phyloP scores from a whole-genome alignment of 2,888 invertebrate genomes.

The Nymphalis urticae region DNA sequence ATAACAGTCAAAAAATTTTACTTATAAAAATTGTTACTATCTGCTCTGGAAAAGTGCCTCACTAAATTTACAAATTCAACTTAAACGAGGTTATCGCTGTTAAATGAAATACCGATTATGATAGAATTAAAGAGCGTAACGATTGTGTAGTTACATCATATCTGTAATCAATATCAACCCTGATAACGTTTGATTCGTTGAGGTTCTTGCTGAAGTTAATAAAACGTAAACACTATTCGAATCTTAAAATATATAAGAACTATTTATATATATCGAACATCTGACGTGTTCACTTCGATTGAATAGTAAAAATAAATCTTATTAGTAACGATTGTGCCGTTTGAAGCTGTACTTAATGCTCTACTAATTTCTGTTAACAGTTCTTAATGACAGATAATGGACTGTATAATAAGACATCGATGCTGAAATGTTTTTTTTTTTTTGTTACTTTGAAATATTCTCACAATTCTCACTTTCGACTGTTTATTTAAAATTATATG shows the following conservation, averaged over 20 bases:
- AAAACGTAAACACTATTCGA: constrained; percentile 1
- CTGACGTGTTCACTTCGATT: constrained; percentile 14
- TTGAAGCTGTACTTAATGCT: constrained; percentile 18
- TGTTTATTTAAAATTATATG: neutral
- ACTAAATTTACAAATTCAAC: neutral
- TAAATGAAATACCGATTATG: constrained; percentile 2
- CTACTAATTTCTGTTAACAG: constrained; percentile 22
- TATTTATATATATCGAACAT: constrained; percentile 14
- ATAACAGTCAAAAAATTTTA: neutral
- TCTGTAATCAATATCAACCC: neutral
- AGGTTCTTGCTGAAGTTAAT: neutral
- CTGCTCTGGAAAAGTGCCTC: neutral
- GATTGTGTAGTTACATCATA: constrained; percentile 4
- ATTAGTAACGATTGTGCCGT: constrained; percentile 1
- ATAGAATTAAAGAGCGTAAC: constrained; percentile 3
- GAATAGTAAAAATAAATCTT: neutral
- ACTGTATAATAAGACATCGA: constrained; percentile 3
- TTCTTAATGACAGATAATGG: constrained; percentile 20
- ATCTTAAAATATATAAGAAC: constrained; percentile 12
- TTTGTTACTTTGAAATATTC: neutral
- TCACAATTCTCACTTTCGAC: neutral
- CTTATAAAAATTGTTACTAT: neutral
- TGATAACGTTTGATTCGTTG: neutral
- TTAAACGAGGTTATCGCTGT: constrained; percentile 1
- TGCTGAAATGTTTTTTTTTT: neutral